Evolutionary conservation across 2,797 vertebrate genomes (phyloP).

Genomic region (Microhierax caerulescens): DNA sequence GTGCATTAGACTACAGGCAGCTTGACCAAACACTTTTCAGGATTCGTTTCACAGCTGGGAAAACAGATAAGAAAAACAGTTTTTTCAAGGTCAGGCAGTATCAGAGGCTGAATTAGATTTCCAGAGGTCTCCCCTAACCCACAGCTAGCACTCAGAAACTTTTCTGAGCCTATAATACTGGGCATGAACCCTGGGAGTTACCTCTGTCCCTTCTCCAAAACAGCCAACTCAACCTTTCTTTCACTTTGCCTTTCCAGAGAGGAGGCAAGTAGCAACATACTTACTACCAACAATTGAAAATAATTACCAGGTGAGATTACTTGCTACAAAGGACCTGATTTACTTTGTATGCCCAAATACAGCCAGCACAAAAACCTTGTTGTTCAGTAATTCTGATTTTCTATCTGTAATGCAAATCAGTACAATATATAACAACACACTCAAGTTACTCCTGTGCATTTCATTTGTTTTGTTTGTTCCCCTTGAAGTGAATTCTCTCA

Average conservation of each 20-base stretch:
- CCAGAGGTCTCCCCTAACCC: background rate
- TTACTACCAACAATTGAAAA: background rate
- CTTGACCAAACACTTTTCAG: background rate
- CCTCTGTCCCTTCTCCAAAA: background rate
- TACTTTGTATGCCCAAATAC: background rate
- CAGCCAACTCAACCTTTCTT: background rate
- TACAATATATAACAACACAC: background rate
- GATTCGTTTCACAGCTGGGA: background rate
- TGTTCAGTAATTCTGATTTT: background rate
- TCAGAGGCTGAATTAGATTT: background rate
- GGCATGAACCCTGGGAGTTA: accelerated
- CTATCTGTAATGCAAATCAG: background rate
- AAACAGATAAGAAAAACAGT: background rate
- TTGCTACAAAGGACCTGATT: background rate
- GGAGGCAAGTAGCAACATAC: background rate
- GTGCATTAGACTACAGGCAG: background rate
- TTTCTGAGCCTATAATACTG: background rate
- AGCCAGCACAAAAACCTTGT: background rate
- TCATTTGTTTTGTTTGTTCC: background rate
- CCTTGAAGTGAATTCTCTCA: conserved; percentile 1
- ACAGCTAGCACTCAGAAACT: background rate
- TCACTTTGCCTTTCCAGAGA: background rate
- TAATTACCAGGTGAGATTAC: background rate
- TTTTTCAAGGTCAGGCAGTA: background rate
- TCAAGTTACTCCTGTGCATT: background rate